Base-by-base conservation (phyloP, 2,113 vertebrate genomes). In the Apaloderma vittatum region DNA sequence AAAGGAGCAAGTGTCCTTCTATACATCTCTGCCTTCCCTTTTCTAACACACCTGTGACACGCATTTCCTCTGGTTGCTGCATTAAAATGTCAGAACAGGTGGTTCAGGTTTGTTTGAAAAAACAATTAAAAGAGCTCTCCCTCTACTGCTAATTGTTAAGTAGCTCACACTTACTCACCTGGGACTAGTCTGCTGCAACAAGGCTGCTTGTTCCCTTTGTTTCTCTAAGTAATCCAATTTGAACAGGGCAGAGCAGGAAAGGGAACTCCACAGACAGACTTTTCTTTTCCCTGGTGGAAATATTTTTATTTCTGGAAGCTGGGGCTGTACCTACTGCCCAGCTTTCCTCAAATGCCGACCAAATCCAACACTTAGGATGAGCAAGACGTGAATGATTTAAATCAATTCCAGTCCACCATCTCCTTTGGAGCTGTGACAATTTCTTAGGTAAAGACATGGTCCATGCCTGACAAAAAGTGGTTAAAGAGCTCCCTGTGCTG, bases 401-500 rank as follows among this genome's bases (percentile, higher is more conserved):
- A 24, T 55, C 21, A 3, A 14, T 91, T 78, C 52, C 22, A 3
- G 30, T 48, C 52, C 37, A 55, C 7, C 37, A 63, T 67, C 32
- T 4, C 1, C 43, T 46, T 0, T 20, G 36, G 88, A 89, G 30
- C 70, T 79, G 58, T 59, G 70, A 46, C 19, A 34, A 6, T 61
- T 79, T 68, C 54, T 58, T 11, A 55, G 48, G 8, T 68, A 51
- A 90, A 68, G 55, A 74, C 24, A 4, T 21, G 46, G 63, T 37
- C 84, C 48, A 4, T 54, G 12, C 61, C 45, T 72, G 71, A 23
- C 61, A 83, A 57, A 90, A 92, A 8, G 8, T 0, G n/a, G 84
- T 54, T 74, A 46, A 81, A 94, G 96, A 96, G 80, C 94, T 98
- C 29, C 20, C 71, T 34, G 73, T 49, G 3, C 43, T 98, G 98